Percentiles rank a stretch among this genome's conserved stretches.
These are phyloP conservation scores for Lates calcarifer DNA, from an alignment of 2,113 vertebrate species.

Conservation along the genomic window DNA sequence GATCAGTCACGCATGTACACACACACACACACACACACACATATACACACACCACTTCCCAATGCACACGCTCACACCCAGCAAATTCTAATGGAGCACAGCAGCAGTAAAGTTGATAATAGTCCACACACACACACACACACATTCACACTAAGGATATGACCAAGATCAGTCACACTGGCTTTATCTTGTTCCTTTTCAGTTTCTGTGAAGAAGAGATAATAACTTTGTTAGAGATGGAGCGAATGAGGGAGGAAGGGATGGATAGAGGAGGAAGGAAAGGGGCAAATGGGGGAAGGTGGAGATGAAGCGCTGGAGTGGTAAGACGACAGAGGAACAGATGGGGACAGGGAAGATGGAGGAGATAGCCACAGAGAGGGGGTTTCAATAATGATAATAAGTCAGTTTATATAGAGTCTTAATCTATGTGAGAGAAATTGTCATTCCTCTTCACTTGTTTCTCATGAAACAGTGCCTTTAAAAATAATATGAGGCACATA, in stretches of 20 bases:
- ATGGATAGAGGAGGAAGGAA: too few relatives aligned
- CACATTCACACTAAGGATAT: background rate
- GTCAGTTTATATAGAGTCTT: background rate
- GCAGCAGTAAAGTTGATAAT: constrained; percentile 32
- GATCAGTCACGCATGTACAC: constrained; percentile 54
- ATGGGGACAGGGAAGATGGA: constrained; percentile 9
- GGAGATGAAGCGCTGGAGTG: too few relatives aligned
- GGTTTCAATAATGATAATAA: background rate
- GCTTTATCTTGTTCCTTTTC: too few relatives aligned
- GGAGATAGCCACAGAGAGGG: background rate
- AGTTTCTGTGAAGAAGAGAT: too few relatives aligned
- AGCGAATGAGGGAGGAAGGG: too few relatives aligned
- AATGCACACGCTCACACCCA: background rate
- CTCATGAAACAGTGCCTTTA: background rate
- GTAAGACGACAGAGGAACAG: too few relatives aligned
- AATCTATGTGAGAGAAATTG: background rate
- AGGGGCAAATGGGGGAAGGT: too few relatives aligned
- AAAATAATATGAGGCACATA: background rate
- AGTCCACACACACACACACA: background rate
- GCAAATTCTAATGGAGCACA: background rate
- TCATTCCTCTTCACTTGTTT: background rate
- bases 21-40: background rate
- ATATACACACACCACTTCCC: background rate
- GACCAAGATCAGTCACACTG: too few relatives aligned
- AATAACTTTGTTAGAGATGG: too few relatives aligned